phyloP scores from a whole-genome alignment of 2,113 vertebrate species.

The Cercopithecus mona region DNA sequence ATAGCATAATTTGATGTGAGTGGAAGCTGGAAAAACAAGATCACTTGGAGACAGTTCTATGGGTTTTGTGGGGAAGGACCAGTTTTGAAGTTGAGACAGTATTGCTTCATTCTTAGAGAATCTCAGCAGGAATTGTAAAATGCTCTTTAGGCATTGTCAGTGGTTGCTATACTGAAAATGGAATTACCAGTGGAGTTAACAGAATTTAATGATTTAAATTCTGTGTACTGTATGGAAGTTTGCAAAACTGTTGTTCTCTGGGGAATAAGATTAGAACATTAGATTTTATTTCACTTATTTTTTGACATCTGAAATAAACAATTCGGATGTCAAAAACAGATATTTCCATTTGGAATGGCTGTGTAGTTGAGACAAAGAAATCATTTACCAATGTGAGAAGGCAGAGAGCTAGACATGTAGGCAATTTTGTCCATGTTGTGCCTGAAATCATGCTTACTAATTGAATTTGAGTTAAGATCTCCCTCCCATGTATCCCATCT shows the following conservation, averaged over 20 bases:
- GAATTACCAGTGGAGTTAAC: background rate
- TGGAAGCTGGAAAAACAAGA: background rate
- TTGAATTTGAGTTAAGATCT: background rate
- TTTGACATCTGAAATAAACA: background rate
- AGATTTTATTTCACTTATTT: background rate
- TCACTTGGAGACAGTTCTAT: background rate
- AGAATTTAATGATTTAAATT: background rate
- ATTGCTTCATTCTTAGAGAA: background rate
- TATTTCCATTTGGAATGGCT: background rate
- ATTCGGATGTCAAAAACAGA: background rate
- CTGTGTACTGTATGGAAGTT: background rate
- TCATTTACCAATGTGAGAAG: background rate
- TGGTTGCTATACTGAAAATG: background rate
- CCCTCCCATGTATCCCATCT: background rate
- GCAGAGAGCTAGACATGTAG: background rate
- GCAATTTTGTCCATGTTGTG: background rate
- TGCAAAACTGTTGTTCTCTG: background rate
- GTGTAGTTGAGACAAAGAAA: background rate
- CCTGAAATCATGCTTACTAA: background rate
- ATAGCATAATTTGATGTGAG: background rate
- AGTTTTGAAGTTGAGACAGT: background rate
- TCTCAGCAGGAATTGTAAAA: background rate
- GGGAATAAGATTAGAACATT: background rate
- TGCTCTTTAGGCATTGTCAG: background rate
- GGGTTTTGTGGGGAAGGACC: background rate